phyloP scores from a whole-genome alignment of 2,113 vertebrate genomes.

The Pterocles gutturalis region DNA sequence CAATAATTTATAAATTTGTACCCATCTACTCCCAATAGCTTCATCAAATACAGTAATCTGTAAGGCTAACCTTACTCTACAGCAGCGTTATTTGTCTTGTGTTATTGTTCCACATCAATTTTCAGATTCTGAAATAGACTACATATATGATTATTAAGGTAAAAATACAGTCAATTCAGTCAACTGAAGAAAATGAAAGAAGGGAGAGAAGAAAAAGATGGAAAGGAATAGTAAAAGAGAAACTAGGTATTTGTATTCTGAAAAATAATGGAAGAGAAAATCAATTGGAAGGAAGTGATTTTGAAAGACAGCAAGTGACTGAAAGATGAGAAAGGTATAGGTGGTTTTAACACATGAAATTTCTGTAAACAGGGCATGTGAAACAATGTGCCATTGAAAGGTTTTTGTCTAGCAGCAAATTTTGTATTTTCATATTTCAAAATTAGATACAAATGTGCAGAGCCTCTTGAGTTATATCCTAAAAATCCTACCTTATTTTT shows the following conservation, averaged over 20 bases:
- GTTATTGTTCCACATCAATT: neutral
- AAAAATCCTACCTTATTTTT: neutral
- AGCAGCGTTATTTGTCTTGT: neutral
- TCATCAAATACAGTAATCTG: neutral
- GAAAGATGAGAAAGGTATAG: neutral
- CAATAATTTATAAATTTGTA: neutral
- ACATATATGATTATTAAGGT: neutral
- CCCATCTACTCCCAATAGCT: neutral
- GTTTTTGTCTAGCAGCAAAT: neutral
- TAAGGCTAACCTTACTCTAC: neutral
- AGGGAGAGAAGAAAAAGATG: neutral
- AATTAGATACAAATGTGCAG: neutral
- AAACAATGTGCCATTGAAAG: neutral
- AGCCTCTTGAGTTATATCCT: neutral
- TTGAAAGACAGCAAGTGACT: neutral
- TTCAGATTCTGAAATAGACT: neutral
- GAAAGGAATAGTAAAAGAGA: neutral
- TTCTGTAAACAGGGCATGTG: neutral
- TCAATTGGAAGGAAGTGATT: neutral
- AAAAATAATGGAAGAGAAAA: neutral
- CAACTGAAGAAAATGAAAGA: neutral
- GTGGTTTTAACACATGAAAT: neutral
- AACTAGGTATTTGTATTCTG: neutral
- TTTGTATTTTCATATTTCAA: neutral
- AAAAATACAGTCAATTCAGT: neutral